These are phyloP conservation scores for Anguilla obscura DNA, from an alignment of 2,797 vertebrate genomes.

Conservation along the genomic window DNA sequence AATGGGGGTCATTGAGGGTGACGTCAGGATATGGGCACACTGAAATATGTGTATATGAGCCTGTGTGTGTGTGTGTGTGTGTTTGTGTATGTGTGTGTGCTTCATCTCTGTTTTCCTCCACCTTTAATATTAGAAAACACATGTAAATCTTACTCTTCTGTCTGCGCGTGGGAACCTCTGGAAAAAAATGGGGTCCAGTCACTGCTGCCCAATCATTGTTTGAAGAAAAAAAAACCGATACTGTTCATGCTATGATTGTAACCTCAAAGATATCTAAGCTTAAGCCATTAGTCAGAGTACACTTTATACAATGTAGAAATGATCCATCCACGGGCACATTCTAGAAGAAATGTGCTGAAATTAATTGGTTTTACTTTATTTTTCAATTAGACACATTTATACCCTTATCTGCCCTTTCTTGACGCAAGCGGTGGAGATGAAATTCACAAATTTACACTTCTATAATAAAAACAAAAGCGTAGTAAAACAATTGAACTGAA, in stretches of 20 bases:
- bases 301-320: not conserved
- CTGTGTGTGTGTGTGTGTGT: too few relatives aligned
- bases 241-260: not conserved
- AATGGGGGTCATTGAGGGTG: too few relatives aligned
- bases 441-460: slow-evolving; percentile 65
- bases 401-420: slow-evolving; percentile 20
- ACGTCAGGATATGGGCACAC: too few relatives aligned
- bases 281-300: not conserved
- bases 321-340: not conserved
- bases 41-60: too few relatives aligned
- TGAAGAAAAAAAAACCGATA: not conserved
- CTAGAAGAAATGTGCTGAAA: not conserved
- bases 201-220: not conserved
- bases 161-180: not conserved
- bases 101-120: too few relatives aligned
- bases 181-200: not conserved
- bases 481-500: slow-evolving; percentile 33
- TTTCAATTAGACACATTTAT: slow-evolving; percentile 30
- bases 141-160: not conserved
- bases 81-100: too few relatives aligned
- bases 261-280: not conserved
- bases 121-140: not conserved
- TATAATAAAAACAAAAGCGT: slow-evolving; percentile 55
- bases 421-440: slow-evolving; percentile 45
- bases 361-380: slow-evolving; percentile 34